Evolutionary conservation across 2,797 vertebrate species (phyloP).

Genomic region (Tapirus indicus): DNA sequence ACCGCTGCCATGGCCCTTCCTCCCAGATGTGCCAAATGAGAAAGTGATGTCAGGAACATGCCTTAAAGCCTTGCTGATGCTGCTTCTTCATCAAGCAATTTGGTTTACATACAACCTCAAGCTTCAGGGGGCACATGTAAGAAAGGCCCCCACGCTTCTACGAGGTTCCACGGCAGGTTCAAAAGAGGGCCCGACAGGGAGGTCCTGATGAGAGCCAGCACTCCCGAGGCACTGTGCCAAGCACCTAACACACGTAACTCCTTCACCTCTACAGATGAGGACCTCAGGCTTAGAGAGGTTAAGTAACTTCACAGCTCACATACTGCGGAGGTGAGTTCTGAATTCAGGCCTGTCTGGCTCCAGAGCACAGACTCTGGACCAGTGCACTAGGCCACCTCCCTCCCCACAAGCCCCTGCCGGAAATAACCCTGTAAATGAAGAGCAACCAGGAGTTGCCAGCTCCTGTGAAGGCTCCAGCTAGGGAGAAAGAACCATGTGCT

Average conservation of each 20-base stretch:
- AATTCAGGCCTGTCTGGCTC: not conserved
- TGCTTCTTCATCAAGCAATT: not conserved
- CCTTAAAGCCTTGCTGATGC: not conserved
- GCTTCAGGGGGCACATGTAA: not conserved
- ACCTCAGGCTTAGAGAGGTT: not conserved
- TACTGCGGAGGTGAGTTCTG: not conserved
- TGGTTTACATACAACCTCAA: not conserved
- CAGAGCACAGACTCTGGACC: not conserved
- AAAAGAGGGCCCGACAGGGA: not conserved
- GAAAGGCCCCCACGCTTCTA: not conserved
- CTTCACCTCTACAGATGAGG: not conserved
- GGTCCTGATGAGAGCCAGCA: not conserved
- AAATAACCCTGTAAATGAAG: not conserved
- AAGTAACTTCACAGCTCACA: not conserved
- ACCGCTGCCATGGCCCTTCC: not conserved
- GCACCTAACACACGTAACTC: not conserved
- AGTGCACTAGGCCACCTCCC: not conserved
- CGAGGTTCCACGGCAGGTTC: not conserved
- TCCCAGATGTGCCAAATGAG: not conserved
- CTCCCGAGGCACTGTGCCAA: not conserved
- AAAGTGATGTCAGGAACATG: not conserved
- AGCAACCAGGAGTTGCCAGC: not conserved
- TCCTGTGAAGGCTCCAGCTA: not conserved
- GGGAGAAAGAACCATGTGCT: not conserved
- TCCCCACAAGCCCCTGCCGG: not conserved